These are phyloP conservation scores for Toxostoma redivivum DNA, from an alignment of 2,113 vertebrate species.

Conservation along the genomic window DNA sequence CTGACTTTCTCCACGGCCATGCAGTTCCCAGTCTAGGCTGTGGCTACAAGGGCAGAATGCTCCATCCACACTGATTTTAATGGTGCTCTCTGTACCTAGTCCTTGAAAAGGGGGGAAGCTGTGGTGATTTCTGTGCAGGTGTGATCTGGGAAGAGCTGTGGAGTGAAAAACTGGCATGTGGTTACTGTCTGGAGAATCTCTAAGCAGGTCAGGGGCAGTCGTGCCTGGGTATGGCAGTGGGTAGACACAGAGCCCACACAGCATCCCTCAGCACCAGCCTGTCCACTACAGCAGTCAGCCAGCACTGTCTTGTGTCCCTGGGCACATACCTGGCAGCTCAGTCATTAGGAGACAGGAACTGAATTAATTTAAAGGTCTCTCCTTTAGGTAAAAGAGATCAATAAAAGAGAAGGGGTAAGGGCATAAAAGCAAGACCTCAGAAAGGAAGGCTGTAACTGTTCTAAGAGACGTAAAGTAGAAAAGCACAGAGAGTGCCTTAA, in stretches of 20 bases:
- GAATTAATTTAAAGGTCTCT: background rate
- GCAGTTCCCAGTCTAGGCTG: background rate
- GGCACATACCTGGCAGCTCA: accelerated
- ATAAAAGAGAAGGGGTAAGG: background rate
- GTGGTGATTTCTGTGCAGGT: background rate
- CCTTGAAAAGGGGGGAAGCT: background rate
- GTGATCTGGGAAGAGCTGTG: background rate
- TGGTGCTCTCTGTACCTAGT: background rate
- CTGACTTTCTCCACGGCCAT: background rate
- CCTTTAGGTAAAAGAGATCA: background rate
- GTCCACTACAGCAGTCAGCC: background rate
- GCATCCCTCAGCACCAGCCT: background rate
- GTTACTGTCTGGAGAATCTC: background rate
- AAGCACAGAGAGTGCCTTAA: background rate
- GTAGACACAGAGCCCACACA: background rate
- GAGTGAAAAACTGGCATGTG: accelerated
- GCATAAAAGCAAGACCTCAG: background rate
- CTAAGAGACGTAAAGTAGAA: background rate
- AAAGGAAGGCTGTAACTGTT: background rate
- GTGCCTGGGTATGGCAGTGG: background rate
- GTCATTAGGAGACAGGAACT: background rate
- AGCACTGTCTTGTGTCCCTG: background rate
- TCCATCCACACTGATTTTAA: background rate
- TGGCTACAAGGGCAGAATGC: background rate
- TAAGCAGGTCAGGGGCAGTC: background rate